Conservation (phyloP, 2,113 vertebrate genomes). For the Ophthalmolycus amberensis region DNA sequence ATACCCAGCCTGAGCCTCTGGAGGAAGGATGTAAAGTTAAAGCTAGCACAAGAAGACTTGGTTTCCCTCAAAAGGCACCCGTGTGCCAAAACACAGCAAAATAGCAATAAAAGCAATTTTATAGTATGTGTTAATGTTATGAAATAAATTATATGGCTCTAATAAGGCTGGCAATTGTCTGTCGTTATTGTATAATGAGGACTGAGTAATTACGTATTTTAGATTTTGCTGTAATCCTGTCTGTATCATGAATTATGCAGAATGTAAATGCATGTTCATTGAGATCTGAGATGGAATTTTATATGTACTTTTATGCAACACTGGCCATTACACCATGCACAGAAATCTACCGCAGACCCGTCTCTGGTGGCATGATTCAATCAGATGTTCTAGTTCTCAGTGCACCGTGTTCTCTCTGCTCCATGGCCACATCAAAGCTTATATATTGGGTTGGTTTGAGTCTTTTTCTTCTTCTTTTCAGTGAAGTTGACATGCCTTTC, state of each 20-base stretch:
- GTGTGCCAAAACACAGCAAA: constrained; percentile 62
- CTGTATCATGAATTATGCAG: constrained; percentile 60
- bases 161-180: constrained; percentile 64
- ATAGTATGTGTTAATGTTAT: constrained; percentile 56
- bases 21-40: constrained; percentile 42
- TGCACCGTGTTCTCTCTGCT: constrained; percentile 9
- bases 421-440: constrained; percentile 46
- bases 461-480: constrained; percentile 30
- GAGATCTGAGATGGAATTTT: constrained; percentile 38
- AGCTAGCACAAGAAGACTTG: constrained; percentile 36
- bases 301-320: constrained; percentile 29
- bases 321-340: neutral
- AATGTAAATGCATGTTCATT: constrained; percentile 53
- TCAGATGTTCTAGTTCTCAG: constrained; percentile 10
- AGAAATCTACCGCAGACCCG: neutral
- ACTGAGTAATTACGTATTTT: constrained; percentile 71
- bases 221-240: constrained; percentile 63
- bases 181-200: constrained; percentile 66
- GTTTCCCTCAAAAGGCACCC: constrained; percentile 44
- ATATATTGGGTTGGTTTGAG: constrained; percentile 4
- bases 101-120: constrained; percentile 65
- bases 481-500: constrained; percentile 32
- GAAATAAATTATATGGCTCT: constrained; percentile 62
- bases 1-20: constrained; percentile 26
- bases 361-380: constrained; percentile 2